These are phyloP conservation scores for Stomorhina lunata DNA, from an alignment of 2,888 invertebrate species.

Conservation along the genomic window DNA sequence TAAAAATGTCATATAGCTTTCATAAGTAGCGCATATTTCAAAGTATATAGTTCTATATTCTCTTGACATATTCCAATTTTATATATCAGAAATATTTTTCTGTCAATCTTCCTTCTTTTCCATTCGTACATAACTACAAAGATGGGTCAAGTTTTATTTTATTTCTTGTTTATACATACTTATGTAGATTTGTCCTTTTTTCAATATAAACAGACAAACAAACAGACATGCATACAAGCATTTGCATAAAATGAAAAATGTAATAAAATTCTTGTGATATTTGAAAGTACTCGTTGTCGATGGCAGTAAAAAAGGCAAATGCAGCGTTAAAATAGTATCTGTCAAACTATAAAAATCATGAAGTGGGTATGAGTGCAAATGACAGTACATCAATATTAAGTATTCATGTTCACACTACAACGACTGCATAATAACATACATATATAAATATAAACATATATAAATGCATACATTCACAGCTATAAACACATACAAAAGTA, in stretches of 20 bases:
- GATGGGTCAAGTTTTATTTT: slow-evolving; percentile 20
- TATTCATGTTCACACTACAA: slow-evolving; percentile 14
- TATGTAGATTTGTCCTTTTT: neutral
- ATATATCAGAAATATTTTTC: neutral
- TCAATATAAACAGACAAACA: too few species aligned
- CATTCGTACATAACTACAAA: neutral
- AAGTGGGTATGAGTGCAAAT: slow-evolving; percentile 5
- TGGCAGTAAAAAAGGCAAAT: slow-evolving; percentile 28
- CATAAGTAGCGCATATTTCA: too few species aligned
- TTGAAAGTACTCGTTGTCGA: slow-evolving; percentile 5
- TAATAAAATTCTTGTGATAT: neutral
- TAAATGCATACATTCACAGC: too few species aligned
- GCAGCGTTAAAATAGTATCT: slow-evolving; percentile 24
- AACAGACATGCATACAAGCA: too few species aligned
- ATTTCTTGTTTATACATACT: neutral
- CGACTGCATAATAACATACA: neutral
- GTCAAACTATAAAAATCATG: slow-evolving; percentile 25
- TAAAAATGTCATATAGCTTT: too few species aligned
- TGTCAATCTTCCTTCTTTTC: neutral
- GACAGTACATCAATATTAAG: slow-evolving; percentile 29
- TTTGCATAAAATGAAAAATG: neutral
- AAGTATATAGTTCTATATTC: neutral
- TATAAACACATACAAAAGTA: too few species aligned
- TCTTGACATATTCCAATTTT: neutral
- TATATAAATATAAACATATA: neutral